phyloP scores from a whole-genome alignment of 2,888 invertebrate genomes.

The Fragum whitleyi region DNA sequence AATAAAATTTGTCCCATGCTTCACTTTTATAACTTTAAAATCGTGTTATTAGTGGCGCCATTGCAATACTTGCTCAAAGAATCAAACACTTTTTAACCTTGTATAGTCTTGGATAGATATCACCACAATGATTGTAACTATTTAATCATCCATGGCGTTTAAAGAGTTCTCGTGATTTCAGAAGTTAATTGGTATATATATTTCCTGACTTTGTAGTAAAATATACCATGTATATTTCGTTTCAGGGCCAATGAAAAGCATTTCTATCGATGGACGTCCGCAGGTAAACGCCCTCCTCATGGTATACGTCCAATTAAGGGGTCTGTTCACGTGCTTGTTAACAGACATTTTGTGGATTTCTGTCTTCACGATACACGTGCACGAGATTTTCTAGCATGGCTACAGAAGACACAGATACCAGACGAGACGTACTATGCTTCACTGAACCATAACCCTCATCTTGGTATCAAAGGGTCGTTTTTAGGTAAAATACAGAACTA shows the following conservation, averaged over 20 bases:
- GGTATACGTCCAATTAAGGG: constrained; percentile 72
- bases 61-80: too few species aligned
- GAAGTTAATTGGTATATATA: too few species aligned
- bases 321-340: constrained; percentile 74
- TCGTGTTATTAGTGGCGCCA: too few species aligned
- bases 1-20: too few species aligned
- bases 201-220: too few species aligned
- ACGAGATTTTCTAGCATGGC: constrained; percentile 73
- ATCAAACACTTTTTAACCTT: too few species aligned
- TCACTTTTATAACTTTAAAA: too few species aligned
- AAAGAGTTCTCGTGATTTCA: too few species aligned
- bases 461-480: constrained; percentile 74
- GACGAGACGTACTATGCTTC: constrained; percentile 80
- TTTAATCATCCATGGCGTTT: too few species aligned
- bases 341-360: constrained; percentile 75
- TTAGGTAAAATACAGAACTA: constrained; percentile 67
- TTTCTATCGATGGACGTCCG: constrained; percentile 53
- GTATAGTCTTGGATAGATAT: too few species aligned
- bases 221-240: too few species aligned
- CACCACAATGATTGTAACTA: too few species aligned
- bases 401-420: constrained; percentile 71
- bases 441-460: constrained; percentile 76
- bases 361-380: constrained; percentile 65
- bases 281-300: constrained; percentile 53
- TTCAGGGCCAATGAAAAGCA: constrained; percentile 41